Evolutionary conservation across 2,797 vertebrate genomes (phyloP).

Genomic region (Spondyliosoma cantharus): DNA sequence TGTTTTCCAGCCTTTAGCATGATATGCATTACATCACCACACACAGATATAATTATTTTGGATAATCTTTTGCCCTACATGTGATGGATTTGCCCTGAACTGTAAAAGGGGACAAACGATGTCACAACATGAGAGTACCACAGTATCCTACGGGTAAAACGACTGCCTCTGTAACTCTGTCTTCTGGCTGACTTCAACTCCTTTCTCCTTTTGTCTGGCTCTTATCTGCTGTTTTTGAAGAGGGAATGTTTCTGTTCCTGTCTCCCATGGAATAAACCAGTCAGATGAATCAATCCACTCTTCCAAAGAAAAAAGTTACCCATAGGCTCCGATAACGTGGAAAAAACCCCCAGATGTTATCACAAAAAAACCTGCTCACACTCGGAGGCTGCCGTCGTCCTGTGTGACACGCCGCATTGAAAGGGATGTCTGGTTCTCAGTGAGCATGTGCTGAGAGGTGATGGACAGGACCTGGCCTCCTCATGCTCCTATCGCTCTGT

Average conservation of each 20-base stretch:
- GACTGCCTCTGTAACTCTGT: slow-evolving; percentile 1
- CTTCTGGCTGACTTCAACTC: slow-evolving; percentile 36
- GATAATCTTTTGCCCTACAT: slow-evolving; percentile 4
- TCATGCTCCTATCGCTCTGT: slow-evolving; percentile 72
- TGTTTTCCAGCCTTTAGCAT: slow-evolving; percentile 35
- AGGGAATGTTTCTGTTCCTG: slow-evolving; percentile 65
- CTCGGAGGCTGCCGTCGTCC: slow-evolving; percentile 51
- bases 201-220: slow-evolving; percentile 40
- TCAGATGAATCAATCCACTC: slow-evolving; percentile 49
- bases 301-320: slow-evolving; percentile 48
- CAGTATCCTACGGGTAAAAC: neutral
- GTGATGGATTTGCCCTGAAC: slow-evolving; percentile 23
- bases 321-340: slow-evolving; percentile 30
- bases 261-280: slow-evolving; percentile 56
- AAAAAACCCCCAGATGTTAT: slow-evolving; percentile 40
- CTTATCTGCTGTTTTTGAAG: slow-evolving; percentile 54
- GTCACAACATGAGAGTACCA: slow-evolving; percentile 1
- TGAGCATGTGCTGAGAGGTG: slow-evolving; percentile 67
- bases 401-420: slow-evolving; percentile 46
- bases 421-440: slow-evolving; percentile 53
- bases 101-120: slow-evolving; percentile 3
- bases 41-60: slow-evolving; percentile 17
- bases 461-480: slow-evolving; percentile 74
- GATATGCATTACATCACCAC: slow-evolving; percentile 22
- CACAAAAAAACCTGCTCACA: slow-evolving; percentile 44